phyloP scores from a whole-genome alignment of 2,797 vertebrate genomes.

The Neopelma chrysocephalum region DNA sequence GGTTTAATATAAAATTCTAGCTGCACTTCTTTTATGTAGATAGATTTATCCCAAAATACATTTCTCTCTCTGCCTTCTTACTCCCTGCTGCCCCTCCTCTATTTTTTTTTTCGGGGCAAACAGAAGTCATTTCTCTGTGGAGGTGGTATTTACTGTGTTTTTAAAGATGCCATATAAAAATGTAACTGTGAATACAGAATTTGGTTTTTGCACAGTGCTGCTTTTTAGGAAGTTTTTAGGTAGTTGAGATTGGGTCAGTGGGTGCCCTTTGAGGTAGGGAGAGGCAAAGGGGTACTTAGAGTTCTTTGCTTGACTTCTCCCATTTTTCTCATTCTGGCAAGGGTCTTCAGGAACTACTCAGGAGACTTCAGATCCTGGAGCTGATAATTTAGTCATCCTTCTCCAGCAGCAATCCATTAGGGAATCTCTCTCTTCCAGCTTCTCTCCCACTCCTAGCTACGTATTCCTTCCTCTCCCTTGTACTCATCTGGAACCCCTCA shows the following conservation, averaged over 20 bases:
- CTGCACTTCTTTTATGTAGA: background rate
- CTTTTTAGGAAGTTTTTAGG: background rate
- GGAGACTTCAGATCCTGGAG: background rate
- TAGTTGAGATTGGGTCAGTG: background rate
- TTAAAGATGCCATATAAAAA: background rate
- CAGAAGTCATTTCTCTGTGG: background rate
- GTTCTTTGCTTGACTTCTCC: background rate
- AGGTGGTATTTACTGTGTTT: background rate
- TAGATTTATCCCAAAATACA: background rate
- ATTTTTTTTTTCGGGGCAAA: background rate
- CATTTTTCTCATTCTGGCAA: background rate
- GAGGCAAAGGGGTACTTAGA: background rate
- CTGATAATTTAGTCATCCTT: background rate
- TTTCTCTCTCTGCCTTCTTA: background rate
- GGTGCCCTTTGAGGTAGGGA: background rate
- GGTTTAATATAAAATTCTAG: background rate
- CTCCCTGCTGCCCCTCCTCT: rapidly evolving
- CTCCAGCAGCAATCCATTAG: background rate
- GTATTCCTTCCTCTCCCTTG: background rate
- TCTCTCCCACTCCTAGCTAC: background rate
- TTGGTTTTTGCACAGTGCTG: background rate
- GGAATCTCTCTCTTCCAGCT: background rate
- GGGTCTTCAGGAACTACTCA: background rate
- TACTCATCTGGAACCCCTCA: background rate
- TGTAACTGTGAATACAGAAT: background rate